A percentile compares a stretch with the other conserved stretches of the same genome.
phyloP scores from a whole-genome alignment of 2,888 invertebrate species.

The Carpatolechia fugitivella region DNA sequence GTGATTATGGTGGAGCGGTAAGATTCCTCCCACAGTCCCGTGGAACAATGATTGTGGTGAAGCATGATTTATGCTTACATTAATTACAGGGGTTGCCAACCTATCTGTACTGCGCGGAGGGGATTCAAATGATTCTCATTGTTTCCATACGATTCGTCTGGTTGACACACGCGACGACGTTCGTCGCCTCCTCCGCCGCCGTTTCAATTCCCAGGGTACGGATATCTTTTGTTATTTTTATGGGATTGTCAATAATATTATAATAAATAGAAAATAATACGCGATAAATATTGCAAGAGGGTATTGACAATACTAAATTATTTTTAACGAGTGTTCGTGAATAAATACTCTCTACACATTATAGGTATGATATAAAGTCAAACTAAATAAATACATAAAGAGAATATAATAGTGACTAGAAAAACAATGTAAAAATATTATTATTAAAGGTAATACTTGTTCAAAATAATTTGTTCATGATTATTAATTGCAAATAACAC shows the following conservation, averaged over 20 bases:
- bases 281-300: neutral
- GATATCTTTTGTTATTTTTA: constrained; percentile 3
- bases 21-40: neutral
- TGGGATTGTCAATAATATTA: neutral
- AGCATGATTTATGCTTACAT: constrained; percentile 57
- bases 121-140: constrained; percentile 46
- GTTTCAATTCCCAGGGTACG: neutral
- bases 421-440: too few relatives aligned
- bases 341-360: too few relatives aligned
- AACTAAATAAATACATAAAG: too few relatives aligned
- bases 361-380: too few relatives aligned
- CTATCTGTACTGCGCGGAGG: constrained; percentile 37
- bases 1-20: too few relatives aligned
- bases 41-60: constrained; percentile 24
- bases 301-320: too few relatives aligned
- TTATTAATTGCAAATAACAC: too few relatives aligned
- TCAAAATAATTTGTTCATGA: too few relatives aligned
- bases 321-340: too few relatives aligned
- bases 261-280: neutral
- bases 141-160: constrained; percentile 33
- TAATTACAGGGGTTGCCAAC: constrained; percentile 50
- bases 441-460: too few relatives aligned
- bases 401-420: too few relatives aligned
- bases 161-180: neutral
- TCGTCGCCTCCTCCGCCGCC: too few relatives aligned